phyloP scores from a whole-genome alignment of 2,113 vertebrate genomes.

The Oxyruncus cristatus region DNA sequence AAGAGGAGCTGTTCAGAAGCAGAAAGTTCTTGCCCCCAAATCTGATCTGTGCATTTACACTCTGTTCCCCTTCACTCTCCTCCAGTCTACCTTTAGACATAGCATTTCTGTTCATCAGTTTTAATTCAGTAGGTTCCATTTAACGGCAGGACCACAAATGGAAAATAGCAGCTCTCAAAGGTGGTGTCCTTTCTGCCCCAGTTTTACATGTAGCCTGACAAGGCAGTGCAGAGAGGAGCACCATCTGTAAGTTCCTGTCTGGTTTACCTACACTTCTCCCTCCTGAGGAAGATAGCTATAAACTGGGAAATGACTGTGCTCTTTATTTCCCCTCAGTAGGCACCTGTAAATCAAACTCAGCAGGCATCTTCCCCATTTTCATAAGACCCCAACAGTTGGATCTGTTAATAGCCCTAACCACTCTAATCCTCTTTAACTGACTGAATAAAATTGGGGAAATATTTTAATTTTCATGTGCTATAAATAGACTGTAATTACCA shows the following conservation, averaged over 20 bases:
- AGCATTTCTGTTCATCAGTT: background rate
- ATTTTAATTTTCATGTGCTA: background rate
- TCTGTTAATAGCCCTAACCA: background rate
- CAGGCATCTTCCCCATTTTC: background rate
- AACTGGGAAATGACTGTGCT: background rate
- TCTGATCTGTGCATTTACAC: background rate
- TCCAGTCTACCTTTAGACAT: background rate
- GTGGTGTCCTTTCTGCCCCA: background rate
- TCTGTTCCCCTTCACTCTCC: background rate
- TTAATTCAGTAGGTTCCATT: background rate
- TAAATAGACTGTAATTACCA: background rate
- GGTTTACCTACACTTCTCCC: background rate
- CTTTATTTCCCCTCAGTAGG: background rate
- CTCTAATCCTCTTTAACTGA: background rate
- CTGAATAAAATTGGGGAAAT: background rate
- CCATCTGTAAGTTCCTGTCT: background rate
- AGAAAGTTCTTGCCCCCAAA: background rate
- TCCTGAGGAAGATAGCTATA: background rate
- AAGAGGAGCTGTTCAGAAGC: background rate
- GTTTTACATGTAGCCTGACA: background rate
- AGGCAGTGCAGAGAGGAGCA: background rate
- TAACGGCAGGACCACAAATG: background rate
- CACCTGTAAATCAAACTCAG: background rate
- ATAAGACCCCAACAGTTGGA: background rate
- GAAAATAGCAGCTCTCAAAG: background rate